Evolutionary conservation across 2,797 vertebrate species (phyloP), one percentile per base, ranked within the genome.

Genomic region (Trematomus bernacchii): DNA sequence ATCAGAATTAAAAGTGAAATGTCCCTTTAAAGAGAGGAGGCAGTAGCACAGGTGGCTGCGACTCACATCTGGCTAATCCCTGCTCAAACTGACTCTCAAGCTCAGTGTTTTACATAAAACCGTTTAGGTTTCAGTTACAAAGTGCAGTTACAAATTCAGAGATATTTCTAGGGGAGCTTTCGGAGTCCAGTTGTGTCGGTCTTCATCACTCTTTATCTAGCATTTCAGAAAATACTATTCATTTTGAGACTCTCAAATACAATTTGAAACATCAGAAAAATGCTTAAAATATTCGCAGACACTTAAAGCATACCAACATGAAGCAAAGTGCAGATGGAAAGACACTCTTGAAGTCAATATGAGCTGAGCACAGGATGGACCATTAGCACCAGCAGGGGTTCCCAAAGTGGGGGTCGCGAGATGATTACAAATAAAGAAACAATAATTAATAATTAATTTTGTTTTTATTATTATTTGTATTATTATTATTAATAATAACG

Each of bases 1-100:
- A 47, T 13, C 42, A 50, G 14, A 64, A 59, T 58, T 33, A 55
- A 30, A 42, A 50, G 8, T 63, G 44, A 63, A 63, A 37, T 64
- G 43, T 71, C 30, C 27, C 60, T 77, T 68, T 73, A 81, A 79
- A 42, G 18, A 66, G 48, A 63, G 59, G 47, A 73, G 78, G 55
- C 71, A 82, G 61, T 54, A 68, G 68, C 71, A 66, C 80, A 83
- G 73, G 64, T 68, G 62, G 47, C 43, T 81, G 43, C 54, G 33
- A 37, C 33, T 57, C 69, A 57, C 47, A 30, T 46, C 55, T 57
- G n/a, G 18, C 40, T 80, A 73, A 87, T 85, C 70, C 50, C 61
- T 52, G 44, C 72, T 76, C 68, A 67, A 68, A 68, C 42, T 23
- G 62, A 33, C 50, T 7, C 6, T 69, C 51, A 66, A 55, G 53